These are phyloP conservation scores for Mormyrus hasselquistii DNA, from an alignment of 2,797 vertebrate genomes.

Conservation along the genomic window DNA sequence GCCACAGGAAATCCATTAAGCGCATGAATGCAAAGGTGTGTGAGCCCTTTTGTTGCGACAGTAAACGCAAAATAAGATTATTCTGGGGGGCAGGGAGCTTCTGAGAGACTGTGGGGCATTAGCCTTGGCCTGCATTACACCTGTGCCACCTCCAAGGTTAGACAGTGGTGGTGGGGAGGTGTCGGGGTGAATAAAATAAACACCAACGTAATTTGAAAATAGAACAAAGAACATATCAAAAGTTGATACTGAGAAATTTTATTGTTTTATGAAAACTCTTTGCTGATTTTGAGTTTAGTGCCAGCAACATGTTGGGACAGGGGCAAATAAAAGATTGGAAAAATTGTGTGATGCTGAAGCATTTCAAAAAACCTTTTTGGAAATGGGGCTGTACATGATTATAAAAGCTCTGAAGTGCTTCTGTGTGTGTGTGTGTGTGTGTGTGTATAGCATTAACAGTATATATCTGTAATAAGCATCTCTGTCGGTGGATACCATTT, in stretches of 20 bases:
- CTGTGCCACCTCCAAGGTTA: background rate
- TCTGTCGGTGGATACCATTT: background rate
- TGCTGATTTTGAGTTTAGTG: background rate
- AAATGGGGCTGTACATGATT: background rate
- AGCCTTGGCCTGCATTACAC: background rate
- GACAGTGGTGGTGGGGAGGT: background rate
- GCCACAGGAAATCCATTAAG: background rate
- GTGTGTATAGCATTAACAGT: background rate
- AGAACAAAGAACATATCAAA: background rate
- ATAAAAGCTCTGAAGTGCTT: background rate
- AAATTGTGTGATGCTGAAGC: background rate
- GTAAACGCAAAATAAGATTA: background rate
- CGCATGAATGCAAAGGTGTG: background rate
- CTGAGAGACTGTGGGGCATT: background rate
- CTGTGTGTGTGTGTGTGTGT: background rate
- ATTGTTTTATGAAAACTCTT: background rate
- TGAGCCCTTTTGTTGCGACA: background rate
- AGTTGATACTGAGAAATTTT: background rate
- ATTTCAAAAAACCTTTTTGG: background rate
- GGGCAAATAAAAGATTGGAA: background rate
- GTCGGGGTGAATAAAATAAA: background rate
- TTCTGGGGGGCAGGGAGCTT: background rate
- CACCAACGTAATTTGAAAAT: background rate
- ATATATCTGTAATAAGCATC: background rate
- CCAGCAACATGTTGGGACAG: background rate